Evolutionary conservation across 1,140 invertebrate species (phyloP).

Genomic region (Leptinotarsa undecemlineata): DNA sequence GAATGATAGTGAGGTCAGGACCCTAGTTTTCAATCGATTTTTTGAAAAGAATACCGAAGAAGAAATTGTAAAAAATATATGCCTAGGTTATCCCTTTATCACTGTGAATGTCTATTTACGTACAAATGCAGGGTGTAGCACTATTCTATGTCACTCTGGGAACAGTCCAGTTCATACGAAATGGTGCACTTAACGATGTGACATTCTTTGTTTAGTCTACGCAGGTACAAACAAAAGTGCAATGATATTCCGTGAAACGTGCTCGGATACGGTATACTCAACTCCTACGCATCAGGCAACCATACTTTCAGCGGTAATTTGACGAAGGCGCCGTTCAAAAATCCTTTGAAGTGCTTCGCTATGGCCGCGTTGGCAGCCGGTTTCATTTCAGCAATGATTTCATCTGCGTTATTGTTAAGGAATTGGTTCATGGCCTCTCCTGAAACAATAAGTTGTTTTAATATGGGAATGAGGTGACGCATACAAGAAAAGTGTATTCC

Average conservation of each 20-base stretch:
- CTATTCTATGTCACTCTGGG: not conserved
- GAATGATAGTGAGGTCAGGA: too few species aligned
- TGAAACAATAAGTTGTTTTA: conserved; percentile 49
- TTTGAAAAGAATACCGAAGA: too few species aligned
- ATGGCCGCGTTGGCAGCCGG: conserved; percentile 75
- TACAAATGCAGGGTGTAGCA: not conserved
- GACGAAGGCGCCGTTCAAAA: conserved; percentile 76
- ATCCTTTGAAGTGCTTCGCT: conserved; percentile 75
- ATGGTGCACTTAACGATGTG: not conserved
- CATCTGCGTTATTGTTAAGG: conserved; percentile 80
- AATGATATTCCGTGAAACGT: not conserved
- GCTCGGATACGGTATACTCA: not conserved
- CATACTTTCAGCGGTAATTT: conserved; percentile 78
- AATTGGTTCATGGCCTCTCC: conserved; percentile 83
- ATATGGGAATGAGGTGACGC: too few species aligned
- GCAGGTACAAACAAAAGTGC: not conserved
- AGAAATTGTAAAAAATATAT: too few species aligned
- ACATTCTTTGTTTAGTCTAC: not conserved
- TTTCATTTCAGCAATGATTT: conserved; percentile 82
- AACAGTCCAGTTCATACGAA: not conserved
- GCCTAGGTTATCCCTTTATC: too few species aligned
- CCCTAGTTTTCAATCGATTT: too few species aligned
- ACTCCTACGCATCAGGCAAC: conserved; percentile 59
- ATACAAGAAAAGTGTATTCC: too few species aligned
- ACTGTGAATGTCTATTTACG: too few species aligned